Base-by-base conservation (phyloP, 1,140 invertebrate genomes). In the Papilio aristodemus region DNA sequence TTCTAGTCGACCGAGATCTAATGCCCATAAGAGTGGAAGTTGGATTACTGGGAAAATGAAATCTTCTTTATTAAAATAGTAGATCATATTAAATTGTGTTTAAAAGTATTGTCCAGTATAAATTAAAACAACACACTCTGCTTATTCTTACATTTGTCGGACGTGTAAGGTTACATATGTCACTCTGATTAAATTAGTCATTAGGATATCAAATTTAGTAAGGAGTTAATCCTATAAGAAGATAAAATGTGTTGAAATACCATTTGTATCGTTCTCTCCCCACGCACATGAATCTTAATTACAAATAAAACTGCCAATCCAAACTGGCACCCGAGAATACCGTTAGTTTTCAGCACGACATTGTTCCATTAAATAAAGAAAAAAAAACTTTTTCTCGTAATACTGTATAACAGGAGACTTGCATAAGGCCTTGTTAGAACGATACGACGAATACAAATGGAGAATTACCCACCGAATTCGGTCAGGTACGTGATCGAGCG, bases 401-500 rank as follows among this genome's bases (percentile, higher is more conserved):
- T 25, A 60, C 59, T 17, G 3, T 59, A 37, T 41, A 32, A 27
- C 41, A 66, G 39, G n/a, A 66, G 27, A 43, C 39, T 66, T 66
- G 63, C 63, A 46, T 66, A 66, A 66, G 39, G 13, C 32, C 46
- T 25, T 54, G 46, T 62, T 62, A 62, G 25, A 43, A 32, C 14
- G 41, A 66, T 66, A 11, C 27, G 43, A 50, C 7, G 63, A 22
- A 66, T 46, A 50, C 63, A 46, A 66, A 46, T n/a, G 13, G n/a
- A 25, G 63, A 41, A 63, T 41, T 25, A 66, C 41, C 60, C 4
- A 7, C 58, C 37, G 38, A 64, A 64, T 64, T 64, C 62, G 62
- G 62, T 64, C 62, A 64, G 17, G 5, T 64, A 64, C 60, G 60
- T 64, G 60, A 41, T 64, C 39, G 38, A 41, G 13, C 27, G 8